Evolutionary conservation across 2,888 invertebrate species (phyloP), one percentile per base, ranked within the genome.

Genomic region (Microdon myrmicae): DNA sequence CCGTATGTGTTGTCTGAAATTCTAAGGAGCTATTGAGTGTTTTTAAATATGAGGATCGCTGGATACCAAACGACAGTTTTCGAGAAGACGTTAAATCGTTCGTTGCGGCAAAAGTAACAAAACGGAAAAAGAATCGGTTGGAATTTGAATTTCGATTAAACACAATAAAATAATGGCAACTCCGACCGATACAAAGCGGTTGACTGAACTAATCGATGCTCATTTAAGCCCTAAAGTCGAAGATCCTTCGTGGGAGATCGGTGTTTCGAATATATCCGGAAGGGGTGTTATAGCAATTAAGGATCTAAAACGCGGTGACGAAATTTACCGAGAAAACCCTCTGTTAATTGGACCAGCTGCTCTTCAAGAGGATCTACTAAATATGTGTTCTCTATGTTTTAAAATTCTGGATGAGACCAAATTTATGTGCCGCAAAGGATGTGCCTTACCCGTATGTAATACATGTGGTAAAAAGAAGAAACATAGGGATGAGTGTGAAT

Each of bases 321-420:
- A 88, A 31, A 85, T 92, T 38, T 90, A 88, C 71, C 81, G 83
- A n/a, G 92, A 92, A 73, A 82, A 80, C 48, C 87, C 92, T 1
- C 76, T 92, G 25, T 79, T 91, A 14, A 79, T 85, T 32, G 91
- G 91, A 0, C 87, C 90, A 2, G 82, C 88, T 9, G 82, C 83
- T 34, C 82, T 82, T 41, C 77, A 78, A 38, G 79, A 79, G 64
- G 76, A 83, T 4, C 81, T 83, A 25, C 38, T 78, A 13, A 82
- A 85, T 70, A 81, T 85, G 64, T 90, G 90, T 76, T 84, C 86
- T 0, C 83, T 82, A 44, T 91, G 90, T 74, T 83, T 83, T 68
- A 84, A 83, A 70, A 76, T 76, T 54, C 70, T 83, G 31, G 80
- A 75, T 10, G 77, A 83, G 53, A 74, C 74, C 5, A 73, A 75